Base-by-base conservation (phyloP, 2,888 invertebrate genomes). In the Eupithecia exiguata region DNA sequence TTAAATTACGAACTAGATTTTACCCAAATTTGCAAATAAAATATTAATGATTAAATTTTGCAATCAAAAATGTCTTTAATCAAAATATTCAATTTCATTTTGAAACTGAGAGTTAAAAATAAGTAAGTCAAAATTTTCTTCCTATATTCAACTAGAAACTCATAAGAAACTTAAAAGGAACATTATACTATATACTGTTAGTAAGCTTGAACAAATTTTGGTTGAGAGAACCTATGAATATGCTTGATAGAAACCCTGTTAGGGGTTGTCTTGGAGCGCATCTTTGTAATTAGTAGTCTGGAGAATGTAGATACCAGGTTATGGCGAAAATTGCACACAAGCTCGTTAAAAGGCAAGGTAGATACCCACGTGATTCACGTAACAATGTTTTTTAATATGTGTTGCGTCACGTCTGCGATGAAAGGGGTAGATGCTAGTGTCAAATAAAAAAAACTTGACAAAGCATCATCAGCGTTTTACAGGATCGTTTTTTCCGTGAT, bases 231-330 rank as follows among this genome's bases (percentile, higher is more conserved):
- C 21, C n/a, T 63, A 62, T 53, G 63, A 63, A 63, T 72, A 70
- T 58, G 72, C 68, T 72, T 68, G 21, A 63, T 40, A 35, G 12
- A 69, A 75, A 72, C 46, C 71, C 67, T 68, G 61, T 68, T 72
- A 75, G 35, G 53, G 38, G 69, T 63, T 36, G 67, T 70, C 49
- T 75, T 46, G 18, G 69, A 36, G 40, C 40, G 46, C 69, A 62
- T 69, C 30, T n/a, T 10, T 18, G 46, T 43, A 70, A 74, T 71
- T 71, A 69, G 40, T 67, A 18, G 18, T 7, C 35, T 58, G 21
- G 21, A 53, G 53, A 2, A 53, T 53, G 0, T 12, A 21, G 21
- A 25, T 53, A 21, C 53, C 12, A 53, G 21, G 53, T 53, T 53
- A 53, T 12, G 12, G 12, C 25, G 21, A 25, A 12, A 53, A 25